These are phyloP conservation scores for Ophion ellenae DNA, from an alignment of 2,888 invertebrate genomes.

Conservation along the genomic window DNA sequence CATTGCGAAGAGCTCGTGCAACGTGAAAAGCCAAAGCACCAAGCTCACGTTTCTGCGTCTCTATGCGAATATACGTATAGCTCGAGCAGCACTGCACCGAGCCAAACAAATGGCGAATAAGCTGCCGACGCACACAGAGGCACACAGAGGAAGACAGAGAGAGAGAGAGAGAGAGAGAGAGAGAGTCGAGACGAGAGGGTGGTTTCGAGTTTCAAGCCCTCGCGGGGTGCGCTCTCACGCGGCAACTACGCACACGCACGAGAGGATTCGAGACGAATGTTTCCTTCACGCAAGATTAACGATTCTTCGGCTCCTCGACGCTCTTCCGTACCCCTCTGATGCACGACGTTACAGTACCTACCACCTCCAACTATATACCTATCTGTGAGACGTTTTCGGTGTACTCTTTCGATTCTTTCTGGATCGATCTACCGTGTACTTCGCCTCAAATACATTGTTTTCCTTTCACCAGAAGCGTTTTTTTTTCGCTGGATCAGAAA, in stretches of 20 bases:
- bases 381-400: constrained; percentile 18
- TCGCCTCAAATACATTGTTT: background rate
- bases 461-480: background rate
- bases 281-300: constrained; percentile 79
- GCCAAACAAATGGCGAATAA: constrained; percentile 32
- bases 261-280: constrained; percentile 74
- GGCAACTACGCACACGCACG: constrained; percentile 57
- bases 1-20: background rate
- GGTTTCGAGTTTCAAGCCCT: constrained; percentile 72
- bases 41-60: constrained; percentile 1
- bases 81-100: constrained; percentile 14
- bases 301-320: constrained; percentile 69
- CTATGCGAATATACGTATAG: background rate
- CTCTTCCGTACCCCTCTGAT: constrained; percentile 55
- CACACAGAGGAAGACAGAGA: background rate
- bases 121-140: background rate
- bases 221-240: constrained; percentile 68
- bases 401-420: background rate
- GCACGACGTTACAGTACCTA: constrained; percentile 4
- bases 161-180: constrained; percentile 37
- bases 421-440: background rate
- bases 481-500: background rate
- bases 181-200: constrained; percentile 64
- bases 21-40: background rate
- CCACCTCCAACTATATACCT: background rate